A percentile compares a stretch with the other conserved stretches of the same genome.
Conservation (phyloP, 2,797 vertebrate species). For the Rhabdophis nuchalis region DNA sequence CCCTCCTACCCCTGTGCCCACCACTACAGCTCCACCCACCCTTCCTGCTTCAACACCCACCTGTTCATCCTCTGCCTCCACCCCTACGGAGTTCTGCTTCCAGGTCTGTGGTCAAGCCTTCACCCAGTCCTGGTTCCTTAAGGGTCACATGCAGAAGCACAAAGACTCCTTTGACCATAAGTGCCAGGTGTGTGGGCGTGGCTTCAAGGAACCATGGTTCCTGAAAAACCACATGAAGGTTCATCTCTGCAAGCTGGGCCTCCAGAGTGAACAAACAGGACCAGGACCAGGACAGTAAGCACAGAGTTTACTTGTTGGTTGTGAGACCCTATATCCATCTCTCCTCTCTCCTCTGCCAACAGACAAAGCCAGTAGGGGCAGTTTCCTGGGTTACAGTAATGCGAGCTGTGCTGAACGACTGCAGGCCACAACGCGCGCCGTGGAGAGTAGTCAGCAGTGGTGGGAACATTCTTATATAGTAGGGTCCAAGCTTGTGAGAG, state of each 20-base stretch:
- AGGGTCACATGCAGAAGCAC: slow-evolving; percentile 95
- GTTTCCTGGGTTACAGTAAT: slow-evolving; percentile 79
- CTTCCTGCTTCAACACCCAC: slow-evolving; percentile 65
- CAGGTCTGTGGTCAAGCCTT: slow-evolving; percentile 90
- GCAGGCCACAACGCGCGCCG: slow-evolving; percentile 76
- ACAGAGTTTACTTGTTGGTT: slow-evolving; percentile 64
- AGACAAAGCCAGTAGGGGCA: slow-evolving; percentile 72
- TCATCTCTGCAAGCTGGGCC: slow-evolving; percentile 89
- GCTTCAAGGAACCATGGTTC: slow-evolving; percentile 95
- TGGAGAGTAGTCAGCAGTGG: slow-evolving; percentile 58
- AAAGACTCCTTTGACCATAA: slow-evolving; percentile 92
- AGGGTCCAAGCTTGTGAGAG: slow-evolving; percentile 66
- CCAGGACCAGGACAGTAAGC: slow-evolving; percentile 37
- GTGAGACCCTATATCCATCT: slow-evolving; percentile 85
- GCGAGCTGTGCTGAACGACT: slow-evolving; percentile 83
- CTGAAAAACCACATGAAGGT: slow-evolving; percentile 98
- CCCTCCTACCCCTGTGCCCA: slow-evolving; percentile 57
- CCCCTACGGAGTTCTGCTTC: slow-evolving; percentile 79
- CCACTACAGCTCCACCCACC: slow-evolving; percentile 57
- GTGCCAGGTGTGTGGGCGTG: slow-evolving; percentile 89
- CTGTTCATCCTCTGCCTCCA: slow-evolving; percentile 50
- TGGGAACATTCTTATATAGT: slow-evolving; percentile 68
- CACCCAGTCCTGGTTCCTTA: slow-evolving; percentile 93
- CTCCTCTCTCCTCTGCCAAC: slow-evolving; percentile 69
- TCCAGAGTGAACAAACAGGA: slow-evolving; percentile 60